A percentile compares a stretch with the other conserved stretches of the same genome.
Conservation (phyloP, 1,140 invertebrate genomes). For the Littorina saxatilis region DNA sequence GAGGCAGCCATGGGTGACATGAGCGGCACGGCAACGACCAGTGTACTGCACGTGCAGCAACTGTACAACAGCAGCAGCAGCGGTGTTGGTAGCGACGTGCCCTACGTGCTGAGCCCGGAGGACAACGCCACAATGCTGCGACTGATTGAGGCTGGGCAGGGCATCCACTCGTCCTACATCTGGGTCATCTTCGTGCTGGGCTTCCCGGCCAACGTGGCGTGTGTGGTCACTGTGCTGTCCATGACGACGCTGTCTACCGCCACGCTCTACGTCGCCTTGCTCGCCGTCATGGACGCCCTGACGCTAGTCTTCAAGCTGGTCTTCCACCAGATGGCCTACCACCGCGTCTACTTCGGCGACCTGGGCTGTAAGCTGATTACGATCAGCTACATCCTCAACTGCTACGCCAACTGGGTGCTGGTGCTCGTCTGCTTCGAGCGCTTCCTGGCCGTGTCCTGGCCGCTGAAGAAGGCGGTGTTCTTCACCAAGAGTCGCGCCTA, state of each 20-base stretch:
- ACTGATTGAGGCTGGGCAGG: neutral
- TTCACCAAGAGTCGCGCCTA: constrained; percentile 50
- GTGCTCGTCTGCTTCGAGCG: constrained; percentile 62
- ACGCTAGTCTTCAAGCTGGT: constrained; percentile 56
- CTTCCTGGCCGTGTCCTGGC: constrained; percentile 63
- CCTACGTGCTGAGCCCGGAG: neutral
- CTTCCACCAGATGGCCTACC: constrained; percentile 46
- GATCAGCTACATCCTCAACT: constrained; percentile 26
- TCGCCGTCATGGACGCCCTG: constrained; percentile 56
- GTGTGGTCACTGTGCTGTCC: constrained; percentile 53
- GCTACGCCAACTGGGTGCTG: constrained; percentile 61
- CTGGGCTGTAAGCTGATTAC: constrained; percentile 42
- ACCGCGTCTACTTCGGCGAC: constrained; percentile 48
- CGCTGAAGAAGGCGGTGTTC: constrained; percentile 54
- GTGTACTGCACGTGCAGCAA: too few relatives aligned
- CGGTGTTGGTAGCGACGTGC: too few relatives aligned
- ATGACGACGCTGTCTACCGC: constrained; percentile 59
- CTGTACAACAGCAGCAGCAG: neutral
- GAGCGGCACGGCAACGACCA: too few relatives aligned
- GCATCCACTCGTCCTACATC: constrained; percentile 56
- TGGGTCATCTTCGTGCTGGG: constrained; percentile 55
- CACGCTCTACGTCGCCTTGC: constrained; percentile 56
- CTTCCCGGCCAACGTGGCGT: constrained; percentile 58
- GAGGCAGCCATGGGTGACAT: too few relatives aligned
- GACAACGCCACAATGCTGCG: neutral